A percentile compares a stretch with the other conserved stretches of the same genome.
Conservation (phyloP, 2,888 invertebrate genomes). For the Ophion obscuratus region DNA sequence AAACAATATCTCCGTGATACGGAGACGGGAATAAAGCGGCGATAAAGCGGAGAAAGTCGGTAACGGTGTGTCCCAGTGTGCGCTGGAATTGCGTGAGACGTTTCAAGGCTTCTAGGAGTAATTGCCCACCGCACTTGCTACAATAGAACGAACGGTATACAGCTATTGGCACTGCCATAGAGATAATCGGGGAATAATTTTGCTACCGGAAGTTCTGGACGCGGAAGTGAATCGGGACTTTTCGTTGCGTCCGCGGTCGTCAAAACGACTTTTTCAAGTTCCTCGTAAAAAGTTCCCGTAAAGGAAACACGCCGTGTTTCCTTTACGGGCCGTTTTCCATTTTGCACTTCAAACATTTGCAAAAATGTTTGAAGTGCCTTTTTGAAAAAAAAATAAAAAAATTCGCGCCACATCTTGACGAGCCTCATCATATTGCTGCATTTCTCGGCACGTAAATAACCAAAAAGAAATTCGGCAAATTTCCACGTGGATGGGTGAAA, state of each 20-base stretch:
- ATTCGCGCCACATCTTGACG: no score
- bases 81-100: constrained; percentile 59
- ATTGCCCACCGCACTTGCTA: constrained; percentile 64
- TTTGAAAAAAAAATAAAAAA: neutral
- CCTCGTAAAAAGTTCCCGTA: neutral
- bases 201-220: neutral
- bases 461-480: no score
- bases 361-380: neutral
- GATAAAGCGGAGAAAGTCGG: constrained; percentile 71
- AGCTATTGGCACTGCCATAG: constrained; percentile 33
- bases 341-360: no score
- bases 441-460: no score
- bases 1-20: constrained; percentile 33
- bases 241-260: neutral
- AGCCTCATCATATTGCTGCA: no score
- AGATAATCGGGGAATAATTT: neutral
- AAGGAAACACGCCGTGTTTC: neutral
- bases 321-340: no score
- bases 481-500: no score
- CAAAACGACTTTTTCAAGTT: neutral
- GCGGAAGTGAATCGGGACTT: neutral
- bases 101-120: constrained; percentile 75
- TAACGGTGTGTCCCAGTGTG: constrained; percentile 66
- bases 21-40: constrained; percentile 21
- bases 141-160: neutral